These are phyloP conservation scores for Drosophila quadrilineata DNA, from an alignment of 1,140 invertebrate species.

Conservation along the genomic window DNA sequence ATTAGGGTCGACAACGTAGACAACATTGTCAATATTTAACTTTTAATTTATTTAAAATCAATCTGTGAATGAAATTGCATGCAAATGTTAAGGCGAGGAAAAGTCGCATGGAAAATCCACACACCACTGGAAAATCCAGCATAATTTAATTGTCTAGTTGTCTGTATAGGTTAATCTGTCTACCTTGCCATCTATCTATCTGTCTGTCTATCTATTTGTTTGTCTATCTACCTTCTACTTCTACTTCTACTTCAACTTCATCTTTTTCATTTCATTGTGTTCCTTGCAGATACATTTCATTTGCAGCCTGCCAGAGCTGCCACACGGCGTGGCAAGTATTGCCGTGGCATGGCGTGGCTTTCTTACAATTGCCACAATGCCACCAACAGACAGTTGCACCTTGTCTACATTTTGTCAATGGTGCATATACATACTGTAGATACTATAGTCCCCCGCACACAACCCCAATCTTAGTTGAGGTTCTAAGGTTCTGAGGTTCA, in stretches of 20 bases:
- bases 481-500: constrained; percentile 34
- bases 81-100: constrained; percentile 12
- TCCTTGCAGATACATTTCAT: constrained; percentile 30
- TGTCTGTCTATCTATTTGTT: background rate
- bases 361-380: constrained; percentile 34
- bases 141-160: constrained; percentile 66
- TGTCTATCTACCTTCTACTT: constrained; percentile 1
- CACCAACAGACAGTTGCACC: constrained; percentile 21
- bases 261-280: constrained; percentile 16
- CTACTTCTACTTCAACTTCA: constrained; percentile 8
- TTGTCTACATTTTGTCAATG: constrained; percentile 2
- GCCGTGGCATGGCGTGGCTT: constrained; percentile 39
- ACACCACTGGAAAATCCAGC: constrained; percentile 52
- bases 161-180: constrained; percentile 22
- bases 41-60: constrained; percentile 68
- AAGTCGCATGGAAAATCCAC: background rate
- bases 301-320: constrained; percentile 5
- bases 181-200: background rate
- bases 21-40: constrained; percentile 52
- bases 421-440: background rate
- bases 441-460: too few relatives aligned
- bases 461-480: too few relatives aligned
- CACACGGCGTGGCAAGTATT: too few relatives aligned
- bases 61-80: constrained; percentile 36
- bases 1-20: background rate